Base-by-base conservation (phyloP, 53 echinoderm and acorn worm species). In the Hippasteria phrygiana region DNA sequence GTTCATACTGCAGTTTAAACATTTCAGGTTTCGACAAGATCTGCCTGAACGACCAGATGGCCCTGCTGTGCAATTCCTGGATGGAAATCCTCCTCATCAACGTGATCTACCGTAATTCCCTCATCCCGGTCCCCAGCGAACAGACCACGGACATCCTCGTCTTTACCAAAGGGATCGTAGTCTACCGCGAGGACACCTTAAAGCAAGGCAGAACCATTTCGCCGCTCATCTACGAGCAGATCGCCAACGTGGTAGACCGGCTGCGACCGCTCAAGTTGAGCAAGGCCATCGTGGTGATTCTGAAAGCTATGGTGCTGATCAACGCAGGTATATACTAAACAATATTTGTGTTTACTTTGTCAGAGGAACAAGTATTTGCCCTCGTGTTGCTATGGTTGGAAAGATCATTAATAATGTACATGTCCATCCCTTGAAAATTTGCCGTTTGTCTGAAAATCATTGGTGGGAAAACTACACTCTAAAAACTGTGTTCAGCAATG, bases 11-110 rank as follows among this genome's bases (percentile, higher is more conserved):
- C 51, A 51, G 16, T n/a, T 20, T 20, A 51, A 51, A 17, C 59
- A 55, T 55, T 13, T 54, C 80, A 96, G 96, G 94, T 62, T 94
- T 96, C 29, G 85, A 89, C 50, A 89, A 92, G 55, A 59, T 96
- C 55, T 91, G 94, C 35, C 84, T 96, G 22, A 94, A 91, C 63
- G 94, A 96, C 80, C 91, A 95, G 55, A 93, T 95, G 94, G 91
- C 92, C 38, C 88, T 96, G 50, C 94, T 96, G 17, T 93, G 95
- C 55, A 93, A 93, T 67, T 93, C 94, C 0, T 96, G 96, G 96
- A 94, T 94, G 94, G 96, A 96, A 83, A 94, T 96, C 36, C 88
- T 96, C n/a, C 62, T 94, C 20, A 79, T 92, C 65, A 92, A 95
- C 66, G 95, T 95, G 35, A 73, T 95, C 88, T 93, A 94, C 84